These are phyloP conservation scores for Agrypnus murinus DNA, from an alignment of 2,888 invertebrate species.

Conservation along the genomic window DNA sequence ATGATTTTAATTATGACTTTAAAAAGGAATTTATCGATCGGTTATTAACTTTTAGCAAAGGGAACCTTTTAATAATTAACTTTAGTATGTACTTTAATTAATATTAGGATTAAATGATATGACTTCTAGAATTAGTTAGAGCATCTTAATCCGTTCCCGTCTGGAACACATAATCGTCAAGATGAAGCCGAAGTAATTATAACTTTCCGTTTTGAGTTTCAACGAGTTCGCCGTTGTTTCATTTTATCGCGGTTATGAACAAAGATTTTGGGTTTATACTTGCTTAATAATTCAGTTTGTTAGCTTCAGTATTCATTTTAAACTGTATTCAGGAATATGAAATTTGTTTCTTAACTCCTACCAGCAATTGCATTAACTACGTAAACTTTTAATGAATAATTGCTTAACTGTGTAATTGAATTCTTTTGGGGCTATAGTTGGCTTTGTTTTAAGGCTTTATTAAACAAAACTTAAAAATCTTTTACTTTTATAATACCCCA, in stretches of 20 bases:
- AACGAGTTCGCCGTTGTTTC: conserved; percentile 50
- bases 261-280: conserved; percentile 48
- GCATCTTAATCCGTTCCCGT: conserved; percentile 50
- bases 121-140: conserved; percentile 49
- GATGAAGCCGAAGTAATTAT: conserved; percentile 52
- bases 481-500: conserved; percentile 1
- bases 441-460: too few relatives aligned
- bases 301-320: conserved; percentile 47
- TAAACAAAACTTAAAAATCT: conserved; percentile 21
- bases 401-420: conserved; percentile 46
- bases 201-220: conserved; percentile 52
- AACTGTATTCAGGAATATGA: conserved; percentile 43
- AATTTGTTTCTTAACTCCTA: conserved; percentile 45
- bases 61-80: conserved; percentile 31
- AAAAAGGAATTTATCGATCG: background rate
- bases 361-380: conserved; percentile 39
- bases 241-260: conserved; percentile 50
- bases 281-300: conserved; percentile 48
- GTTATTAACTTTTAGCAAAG: background rate
- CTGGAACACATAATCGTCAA: conserved; percentile 52
- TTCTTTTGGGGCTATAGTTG: conserved; percentile 39
- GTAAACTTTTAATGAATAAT: conserved; percentile 48
- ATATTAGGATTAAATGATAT: conserved; percentile 49
- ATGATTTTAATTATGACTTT: too few relatives aligned
- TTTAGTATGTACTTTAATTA: conserved; percentile 45